Evolutionary conservation across 2,888 invertebrate genomes (phyloP).

Genomic region (Rhorus exstirpatorius): DNA sequence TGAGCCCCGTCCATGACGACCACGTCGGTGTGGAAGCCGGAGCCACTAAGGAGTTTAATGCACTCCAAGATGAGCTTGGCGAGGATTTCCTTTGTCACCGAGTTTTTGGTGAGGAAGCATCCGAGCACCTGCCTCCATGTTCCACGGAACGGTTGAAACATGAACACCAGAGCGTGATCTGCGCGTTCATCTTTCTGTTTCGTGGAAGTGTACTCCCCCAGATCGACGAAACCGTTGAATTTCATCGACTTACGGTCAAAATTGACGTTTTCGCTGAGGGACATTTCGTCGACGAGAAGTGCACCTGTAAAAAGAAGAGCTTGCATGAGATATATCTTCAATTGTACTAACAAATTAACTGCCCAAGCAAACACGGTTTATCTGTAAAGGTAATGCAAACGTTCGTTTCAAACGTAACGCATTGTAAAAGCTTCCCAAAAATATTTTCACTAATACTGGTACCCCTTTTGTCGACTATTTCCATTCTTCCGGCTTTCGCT

Average conservation of each 20-base stretch:
- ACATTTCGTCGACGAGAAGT: conserved; percentile 66
- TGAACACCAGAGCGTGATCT: conserved; percentile 77
- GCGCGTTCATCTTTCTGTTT: conserved; percentile 62
- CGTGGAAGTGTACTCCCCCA: conserved; percentile 72
- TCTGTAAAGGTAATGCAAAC: no score
- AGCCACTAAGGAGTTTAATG: no score
- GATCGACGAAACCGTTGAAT: conserved; percentile 71
- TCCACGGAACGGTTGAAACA: conserved; percentile 74
- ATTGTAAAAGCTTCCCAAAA: conserved; percentile 12
- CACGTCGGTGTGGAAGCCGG: no score
- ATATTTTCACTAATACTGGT: conserved; percentile 24
- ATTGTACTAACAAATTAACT: no score
- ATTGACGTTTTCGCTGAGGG: conserved; percentile 66
- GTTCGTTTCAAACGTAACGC: no score
- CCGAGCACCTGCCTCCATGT: conserved; percentile 72
- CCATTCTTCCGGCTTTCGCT: conserved; percentile 64
- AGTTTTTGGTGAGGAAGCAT: conserved; percentile 65
- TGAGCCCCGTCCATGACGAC: no score
- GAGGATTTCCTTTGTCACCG: no score
- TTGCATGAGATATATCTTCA: no score
- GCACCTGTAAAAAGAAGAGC: conserved; percentile 63
- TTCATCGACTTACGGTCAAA: conserved; percentile 68
- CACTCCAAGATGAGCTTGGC: no score
- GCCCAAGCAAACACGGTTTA: no score
- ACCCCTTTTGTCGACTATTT: conserved; percentile 46